A percentile compares a stretch with the other conserved stretches of the same genome.
phyloP scores from a whole-genome alignment of 2,113 vertebrate genomes.

The rabbit (Oryctolagus cuniculus) region mOryCun1.1 NC_091439.1:87805001-87805500 shows the following conservation, averaged over 20 bases:
- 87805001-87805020: slow-evolving; percentile 63
- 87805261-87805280: neutral
- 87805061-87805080: slow-evolving; percentile 40
- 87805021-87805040: slow-evolving; percentile 59
- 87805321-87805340: neutral
- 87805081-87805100: slow-evolving; percentile 69
- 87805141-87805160: slow-evolving; percentile 40
- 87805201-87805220: neutral
- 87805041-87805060: slow-evolving; percentile 58
- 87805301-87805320: neutral
- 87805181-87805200: neutral
- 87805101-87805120: slow-evolving; percentile 67
- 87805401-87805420: slow-evolving; percentile 45
- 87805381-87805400: neutral
- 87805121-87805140: slow-evolving; percentile 24
- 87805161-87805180: slow-evolving; percentile 36
- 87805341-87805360: neutral
- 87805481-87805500: neutral
- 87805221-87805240: neutral
- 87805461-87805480: slow-evolving; percentile 63
- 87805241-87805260: neutral
- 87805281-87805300: neutral
- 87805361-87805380: neutral
- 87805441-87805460: slow-evolving; percentile 51
- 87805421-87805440: slow-evolving; percentile 59